A percentile compares a stretch with the other conserved stretches of the same genome.
These are phyloP conservation scores for Drosophila parthenogenetica DNA, from an alignment of 2,888 invertebrate genomes.

Conservation along the genomic window DNA sequence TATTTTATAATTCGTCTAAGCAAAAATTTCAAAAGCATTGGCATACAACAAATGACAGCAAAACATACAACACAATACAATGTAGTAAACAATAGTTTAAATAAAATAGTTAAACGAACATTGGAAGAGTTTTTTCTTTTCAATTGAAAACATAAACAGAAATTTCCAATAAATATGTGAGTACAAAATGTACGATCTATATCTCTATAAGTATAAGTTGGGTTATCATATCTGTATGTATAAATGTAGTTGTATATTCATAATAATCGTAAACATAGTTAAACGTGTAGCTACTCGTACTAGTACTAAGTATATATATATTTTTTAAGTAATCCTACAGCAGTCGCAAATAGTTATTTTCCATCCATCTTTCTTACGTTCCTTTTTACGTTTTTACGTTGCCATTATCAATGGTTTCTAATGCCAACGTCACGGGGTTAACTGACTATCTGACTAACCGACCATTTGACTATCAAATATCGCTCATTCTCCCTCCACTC, in stretches of 20 bases:
- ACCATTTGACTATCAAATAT: conserved; percentile 75
- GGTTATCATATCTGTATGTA: conserved; percentile 42
- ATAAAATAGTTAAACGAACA: conserved; percentile 20
- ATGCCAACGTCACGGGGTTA: conserved; percentile 43
- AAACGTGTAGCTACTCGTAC: conserved; percentile 51
- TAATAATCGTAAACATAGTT: conserved; percentile 65
- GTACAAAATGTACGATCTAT: conserved; percentile 58
- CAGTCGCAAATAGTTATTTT: conserved; percentile 66
- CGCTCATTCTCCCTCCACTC: conserved; percentile 58
- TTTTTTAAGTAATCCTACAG: conserved; percentile 63
- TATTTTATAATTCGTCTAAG: conserved; percentile 58
- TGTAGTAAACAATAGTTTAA: conserved; percentile 20
- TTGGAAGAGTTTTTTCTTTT: conserved; percentile 59
- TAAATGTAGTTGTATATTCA: conserved; percentile 29
- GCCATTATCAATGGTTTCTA: conserved; percentile 30
- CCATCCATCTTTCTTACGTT: neutral
- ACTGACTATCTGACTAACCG: conserved; percentile 38
- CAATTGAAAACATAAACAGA: conserved; percentile 61
- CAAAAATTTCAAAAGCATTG: conserved; percentile 64
- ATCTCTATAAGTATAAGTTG: conserved; percentile 41
- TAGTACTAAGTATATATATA: conserved; percentile 4
- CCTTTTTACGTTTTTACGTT: conserved; percentile 63
- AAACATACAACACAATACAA: conserved; percentile 56
- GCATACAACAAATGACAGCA: conserved; percentile 73
- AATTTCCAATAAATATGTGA: conserved; percentile 69